These are phyloP conservation scores for Novumbra hubbsi DNA, from an alignment of 2,797 vertebrate genomes.

Conservation along the genomic window DNA sequence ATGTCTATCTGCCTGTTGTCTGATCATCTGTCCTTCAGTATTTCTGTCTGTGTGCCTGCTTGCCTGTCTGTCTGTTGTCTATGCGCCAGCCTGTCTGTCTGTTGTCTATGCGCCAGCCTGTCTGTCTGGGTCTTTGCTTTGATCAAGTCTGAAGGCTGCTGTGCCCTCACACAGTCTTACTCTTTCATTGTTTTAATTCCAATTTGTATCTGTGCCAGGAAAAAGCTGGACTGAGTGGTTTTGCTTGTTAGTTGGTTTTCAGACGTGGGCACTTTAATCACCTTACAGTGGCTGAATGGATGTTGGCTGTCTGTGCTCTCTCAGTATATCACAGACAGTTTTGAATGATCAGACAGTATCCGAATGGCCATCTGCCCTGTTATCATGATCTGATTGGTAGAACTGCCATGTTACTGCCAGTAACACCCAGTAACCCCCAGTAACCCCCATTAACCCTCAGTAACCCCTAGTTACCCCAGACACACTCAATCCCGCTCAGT, in stretches of 20 bases:
- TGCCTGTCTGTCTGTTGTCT: neutral
- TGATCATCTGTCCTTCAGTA: too few relatives aligned
- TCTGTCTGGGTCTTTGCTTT: neutral
- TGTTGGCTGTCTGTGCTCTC: slow-evolving; percentile 37
- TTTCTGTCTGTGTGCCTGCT: neutral
- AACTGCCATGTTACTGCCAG: slow-evolving; percentile 35
- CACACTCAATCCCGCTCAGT: too few relatives aligned
- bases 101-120: neutral
- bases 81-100: neutral
- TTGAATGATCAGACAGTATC: slow-evolving; percentile 36
- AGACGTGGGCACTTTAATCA: slow-evolving; percentile 45
- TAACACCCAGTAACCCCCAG: too few relatives aligned
- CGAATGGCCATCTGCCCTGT: slow-evolving; percentile 46
- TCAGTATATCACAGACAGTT: slow-evolving; percentile 21
- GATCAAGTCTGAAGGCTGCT: neutral
- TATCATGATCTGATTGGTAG: slow-evolving; percentile 22
- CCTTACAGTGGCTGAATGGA: slow-evolving; percentile 31
- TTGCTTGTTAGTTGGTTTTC: slow-evolving; percentile 51
- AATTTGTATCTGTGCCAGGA: slow-evolving; percentile 43
- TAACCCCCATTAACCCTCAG: slow-evolving; percentile 19
- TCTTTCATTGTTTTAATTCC: slow-evolving; percentile 53
- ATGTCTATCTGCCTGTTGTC: too few relatives aligned
- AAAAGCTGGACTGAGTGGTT: slow-evolving; percentile 46
- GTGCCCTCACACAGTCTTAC: neutral
- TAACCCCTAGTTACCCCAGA: too few relatives aligned